Conservation (phyloP, 2,888 invertebrate species). For the Hermaeophaga mercurialis region DNA sequence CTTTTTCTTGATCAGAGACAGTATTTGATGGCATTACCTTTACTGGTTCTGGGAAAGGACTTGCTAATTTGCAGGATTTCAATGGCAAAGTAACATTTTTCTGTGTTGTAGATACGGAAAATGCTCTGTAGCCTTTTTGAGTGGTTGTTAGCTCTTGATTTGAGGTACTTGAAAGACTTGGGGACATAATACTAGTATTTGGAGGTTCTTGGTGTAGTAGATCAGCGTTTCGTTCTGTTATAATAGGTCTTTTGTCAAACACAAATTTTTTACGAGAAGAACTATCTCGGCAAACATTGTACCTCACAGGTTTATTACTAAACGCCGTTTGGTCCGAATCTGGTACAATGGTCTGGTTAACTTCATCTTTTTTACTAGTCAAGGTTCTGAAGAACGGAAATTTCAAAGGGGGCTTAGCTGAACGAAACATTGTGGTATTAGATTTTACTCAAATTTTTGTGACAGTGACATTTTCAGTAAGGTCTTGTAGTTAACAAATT, state of each 20-base stretch:
- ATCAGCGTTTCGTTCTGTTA: background rate
- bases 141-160: slow-evolving; percentile 1
- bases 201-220: background rate
- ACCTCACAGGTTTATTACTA: background rate
- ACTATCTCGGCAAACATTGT: slow-evolving; percentile 1
- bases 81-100: slow-evolving; percentile 50
- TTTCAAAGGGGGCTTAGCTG: background rate
- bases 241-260: slow-evolving; percentile 1
- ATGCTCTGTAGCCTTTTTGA: slow-evolving; percentile 39
- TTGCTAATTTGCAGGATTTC: slow-evolving; percentile 51
- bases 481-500: too few species aligned
- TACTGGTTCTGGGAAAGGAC: slow-evolving; percentile 55
- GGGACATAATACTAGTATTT: too few species aligned
- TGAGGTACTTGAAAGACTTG: too few species aligned
- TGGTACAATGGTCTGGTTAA: background rate
- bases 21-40: slow-evolving; percentile 53
- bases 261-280: slow-evolving; percentile 1
- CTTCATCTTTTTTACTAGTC: background rate
- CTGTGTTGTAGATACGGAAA: slow-evolving; percentile 50
- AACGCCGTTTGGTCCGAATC: background rate
- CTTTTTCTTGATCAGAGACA: slow-evolving; percentile 54
- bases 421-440: background rate
- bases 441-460: background rate
- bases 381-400: background rate
- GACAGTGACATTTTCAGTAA: too few species aligned